Conservation (phyloP, 2,113 vertebrate species). For the Psammodynastes pulverulentus region DNA sequence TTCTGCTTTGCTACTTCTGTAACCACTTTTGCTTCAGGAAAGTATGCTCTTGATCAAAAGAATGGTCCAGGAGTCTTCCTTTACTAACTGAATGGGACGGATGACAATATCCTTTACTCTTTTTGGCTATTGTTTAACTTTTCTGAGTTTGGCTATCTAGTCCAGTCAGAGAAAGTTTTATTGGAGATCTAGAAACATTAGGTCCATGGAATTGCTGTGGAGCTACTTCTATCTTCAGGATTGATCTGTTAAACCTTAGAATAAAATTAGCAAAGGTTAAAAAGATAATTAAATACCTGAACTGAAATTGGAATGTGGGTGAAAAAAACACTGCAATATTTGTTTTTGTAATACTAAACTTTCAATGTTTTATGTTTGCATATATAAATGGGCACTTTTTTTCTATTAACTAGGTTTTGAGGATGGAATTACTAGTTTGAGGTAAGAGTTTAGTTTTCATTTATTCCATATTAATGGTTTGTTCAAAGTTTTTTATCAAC, state of each 20-base stretch:
- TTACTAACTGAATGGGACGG: background rate
- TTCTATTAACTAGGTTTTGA: background rate
- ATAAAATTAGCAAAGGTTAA: slow-evolving; percentile 44
- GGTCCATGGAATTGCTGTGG: background rate
- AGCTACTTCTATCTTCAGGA: background rate
- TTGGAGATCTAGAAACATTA: background rate
- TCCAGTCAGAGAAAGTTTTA: background rate
- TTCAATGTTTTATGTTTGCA: background rate
- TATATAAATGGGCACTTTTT: background rate
- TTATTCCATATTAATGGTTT: background rate
- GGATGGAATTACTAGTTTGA: background rate
- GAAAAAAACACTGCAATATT: slow-evolving; percentile 40
- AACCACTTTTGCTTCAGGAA: background rate
- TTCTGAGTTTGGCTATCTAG: background rate
- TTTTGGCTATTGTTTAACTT: background rate
- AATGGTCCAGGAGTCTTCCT: background rate
- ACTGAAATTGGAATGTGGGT: slow-evolving; percentile 66
- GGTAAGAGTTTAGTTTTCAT: background rate
- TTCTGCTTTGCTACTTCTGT: background rate
- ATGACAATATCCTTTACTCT: background rate
- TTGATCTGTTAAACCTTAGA: background rate
- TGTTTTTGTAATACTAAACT: background rate
- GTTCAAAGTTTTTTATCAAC: background rate
- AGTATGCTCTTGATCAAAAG: background rate
- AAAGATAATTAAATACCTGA: slow-evolving; percentile 71